These are phyloP conservation scores for Calyptomena viridis DNA, from an alignment of 2,113 vertebrate genomes.

Conservation along the genomic window DNA sequence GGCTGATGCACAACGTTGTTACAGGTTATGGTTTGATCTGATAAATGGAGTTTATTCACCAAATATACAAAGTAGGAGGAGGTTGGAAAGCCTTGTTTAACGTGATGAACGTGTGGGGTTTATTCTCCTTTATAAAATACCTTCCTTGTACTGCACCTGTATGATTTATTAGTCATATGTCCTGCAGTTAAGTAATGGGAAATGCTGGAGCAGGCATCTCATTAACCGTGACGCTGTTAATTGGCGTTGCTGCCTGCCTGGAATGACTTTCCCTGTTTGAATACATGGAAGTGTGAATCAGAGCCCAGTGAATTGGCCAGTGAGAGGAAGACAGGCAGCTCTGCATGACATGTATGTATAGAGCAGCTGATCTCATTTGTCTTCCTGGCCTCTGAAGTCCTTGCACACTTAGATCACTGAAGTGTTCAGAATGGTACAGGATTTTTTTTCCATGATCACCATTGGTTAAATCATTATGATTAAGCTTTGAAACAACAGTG, in stretches of 20 bases:
- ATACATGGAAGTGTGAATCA: conserved; percentile 76
- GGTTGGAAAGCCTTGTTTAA: not conserved
- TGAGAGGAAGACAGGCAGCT: not conserved
- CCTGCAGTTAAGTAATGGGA: conserved; percentile 55
- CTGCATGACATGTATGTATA: not conserved
- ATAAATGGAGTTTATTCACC: not conserved
- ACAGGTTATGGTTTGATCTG: not conserved
- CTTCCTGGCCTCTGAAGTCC: conserved; percentile 32
- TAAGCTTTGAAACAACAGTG: not conserved
- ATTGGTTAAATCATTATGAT: not conserved
- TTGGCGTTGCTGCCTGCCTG: conserved; percentile 17
- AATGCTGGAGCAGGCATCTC: not conserved
- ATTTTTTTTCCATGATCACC: not conserved
- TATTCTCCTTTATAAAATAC: not conserved
- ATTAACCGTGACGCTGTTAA: not conserved
- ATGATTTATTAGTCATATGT: conserved; percentile 45
- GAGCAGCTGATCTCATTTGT: conserved; percentile 32
- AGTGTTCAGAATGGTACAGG: not conserved
- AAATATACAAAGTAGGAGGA: not conserved
- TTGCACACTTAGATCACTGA: conserved; percentile 22
- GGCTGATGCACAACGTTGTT: not conserved
- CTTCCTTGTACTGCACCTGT: conserved; percentile 22
- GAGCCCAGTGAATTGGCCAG: not conserved
- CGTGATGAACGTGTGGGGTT: not conserved
- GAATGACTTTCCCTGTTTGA: conserved; percentile 39